These are phyloP conservation scores for Calidris pugnax DNA, from an alignment of 2,113 vertebrate genomes.

Conservation along the genomic window DNA sequence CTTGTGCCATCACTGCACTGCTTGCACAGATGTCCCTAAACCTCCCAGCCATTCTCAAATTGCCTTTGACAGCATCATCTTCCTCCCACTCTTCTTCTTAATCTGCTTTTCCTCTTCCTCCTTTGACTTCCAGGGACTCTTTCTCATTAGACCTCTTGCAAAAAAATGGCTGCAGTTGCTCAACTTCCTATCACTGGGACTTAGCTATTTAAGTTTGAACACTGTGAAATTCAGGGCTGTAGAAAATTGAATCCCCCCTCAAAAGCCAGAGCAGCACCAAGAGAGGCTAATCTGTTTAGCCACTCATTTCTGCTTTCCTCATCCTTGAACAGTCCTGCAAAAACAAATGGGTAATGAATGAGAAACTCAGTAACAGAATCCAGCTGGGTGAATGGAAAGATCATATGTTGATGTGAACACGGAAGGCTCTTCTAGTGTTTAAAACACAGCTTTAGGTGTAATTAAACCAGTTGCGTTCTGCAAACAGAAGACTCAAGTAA, in stretches of 20 bases:
- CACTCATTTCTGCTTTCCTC: not conserved
- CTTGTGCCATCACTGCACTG: accelerated
- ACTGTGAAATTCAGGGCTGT: not conserved
- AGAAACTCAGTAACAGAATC: not conserved
- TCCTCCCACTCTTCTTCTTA: not conserved
- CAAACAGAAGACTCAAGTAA: not conserved
- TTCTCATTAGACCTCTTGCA: not conserved
- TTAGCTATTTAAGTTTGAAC: not conserved
- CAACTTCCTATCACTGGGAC: not conserved
- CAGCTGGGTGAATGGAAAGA: not conserved
- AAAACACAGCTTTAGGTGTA: not conserved
- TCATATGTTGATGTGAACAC: not conserved
- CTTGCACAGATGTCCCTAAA: not conserved
- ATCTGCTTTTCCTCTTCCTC: not conserved
- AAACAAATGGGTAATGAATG: not conserved
- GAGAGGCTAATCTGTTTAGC: not conserved
- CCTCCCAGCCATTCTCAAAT: not conserved
- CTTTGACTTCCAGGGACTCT: not conserved
- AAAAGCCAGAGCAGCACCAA: not conserved
- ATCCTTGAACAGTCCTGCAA: not conserved
- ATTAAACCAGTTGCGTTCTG: not conserved
- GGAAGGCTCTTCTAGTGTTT: not conserved
- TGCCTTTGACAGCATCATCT: not conserved
- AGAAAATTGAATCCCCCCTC: not conserved
- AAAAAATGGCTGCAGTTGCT: not conserved